Evolutionary conservation across 2,888 invertebrate species (phyloP).

Genomic region (Drosophila fulvimacula): DNA sequence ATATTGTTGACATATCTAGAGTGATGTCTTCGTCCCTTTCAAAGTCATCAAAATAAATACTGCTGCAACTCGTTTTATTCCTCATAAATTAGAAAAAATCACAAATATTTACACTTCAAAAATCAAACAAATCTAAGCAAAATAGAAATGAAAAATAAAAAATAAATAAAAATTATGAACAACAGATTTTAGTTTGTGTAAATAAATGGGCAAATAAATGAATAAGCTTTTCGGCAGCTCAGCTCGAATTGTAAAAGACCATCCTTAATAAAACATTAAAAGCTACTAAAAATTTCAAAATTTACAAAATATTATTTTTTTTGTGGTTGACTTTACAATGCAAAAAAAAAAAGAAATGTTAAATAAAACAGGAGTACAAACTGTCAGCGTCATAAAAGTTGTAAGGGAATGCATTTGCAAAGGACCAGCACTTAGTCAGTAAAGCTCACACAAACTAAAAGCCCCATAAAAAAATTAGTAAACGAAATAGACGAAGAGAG

Average conservation of each 20-base stretch:
- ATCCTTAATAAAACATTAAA: conserved; percentile 8
- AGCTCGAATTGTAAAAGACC: not conserved
- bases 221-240: not conserved
- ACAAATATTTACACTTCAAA: not conserved
- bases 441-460: conserved; percentile 10
- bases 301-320: not conserved
- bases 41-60: not conserved
- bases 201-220: conserved; percentile 4
- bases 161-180: not conserved
- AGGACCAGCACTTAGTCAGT: conserved; percentile 13
- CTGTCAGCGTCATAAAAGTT: conserved; percentile 7
- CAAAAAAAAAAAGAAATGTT: not conserved
- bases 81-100: not conserved
- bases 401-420: conserved; percentile 6
- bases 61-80: not conserved
- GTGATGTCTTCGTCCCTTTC: not conserved
- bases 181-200: not conserved
- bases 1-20: not conserved
- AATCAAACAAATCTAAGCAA: not conserved
- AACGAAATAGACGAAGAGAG: not conserved
- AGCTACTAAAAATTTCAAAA: not conserved
- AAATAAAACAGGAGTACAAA: conserved; percentile 4
- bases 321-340: not conserved
- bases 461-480: conserved; percentile 12
- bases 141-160: not conserved